Evolutionary conservation across 1,140 invertebrate genomes (phyloP).

Genomic region (Lineus longissimus): DNA sequence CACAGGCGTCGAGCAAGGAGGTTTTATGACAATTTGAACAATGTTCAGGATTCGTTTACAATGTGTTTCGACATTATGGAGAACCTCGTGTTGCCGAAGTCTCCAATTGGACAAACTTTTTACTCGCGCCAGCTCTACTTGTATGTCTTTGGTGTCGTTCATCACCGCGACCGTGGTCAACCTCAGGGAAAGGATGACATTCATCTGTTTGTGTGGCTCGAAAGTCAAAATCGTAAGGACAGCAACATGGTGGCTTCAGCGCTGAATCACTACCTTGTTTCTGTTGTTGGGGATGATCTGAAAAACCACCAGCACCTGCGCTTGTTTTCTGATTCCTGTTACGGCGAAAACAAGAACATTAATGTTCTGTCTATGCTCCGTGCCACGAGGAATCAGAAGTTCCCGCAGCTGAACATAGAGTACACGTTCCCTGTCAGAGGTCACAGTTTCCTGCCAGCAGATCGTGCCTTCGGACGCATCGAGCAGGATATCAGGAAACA

Average conservation of each 20-base stretch:
- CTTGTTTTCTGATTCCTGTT: slow-evolving; percentile 8
- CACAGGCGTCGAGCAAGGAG: slow-evolving; percentile 1
- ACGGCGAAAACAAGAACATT: slow-evolving; percentile 6
- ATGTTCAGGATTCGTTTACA: too few relatives aligned
- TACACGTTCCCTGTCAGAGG: slow-evolving; percentile 36
- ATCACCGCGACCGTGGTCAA: too few relatives aligned
- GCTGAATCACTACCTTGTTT: slow-evolving; percentile 4
- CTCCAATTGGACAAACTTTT: too few relatives aligned
- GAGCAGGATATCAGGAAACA: slow-evolving; percentile 34
- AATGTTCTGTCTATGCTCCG: neutral
- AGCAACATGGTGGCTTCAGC: slow-evolving; percentile 16
- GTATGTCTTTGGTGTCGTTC: too few relatives aligned
- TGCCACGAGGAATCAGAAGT: neutral
- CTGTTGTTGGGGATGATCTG: neutral
- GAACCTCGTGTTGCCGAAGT: too few relatives aligned
- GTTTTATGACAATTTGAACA: slow-evolving; percentile 18
- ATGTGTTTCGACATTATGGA: too few relatives aligned
- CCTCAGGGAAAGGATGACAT: too few relatives aligned
- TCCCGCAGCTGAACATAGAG: slow-evolving; percentile 16
- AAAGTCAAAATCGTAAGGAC: too few relatives aligned
- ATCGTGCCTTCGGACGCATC: slow-evolving; percentile 36
- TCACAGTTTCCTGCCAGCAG: slow-evolving; percentile 40
- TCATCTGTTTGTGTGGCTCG: too few relatives aligned
- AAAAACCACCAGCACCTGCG: neutral
- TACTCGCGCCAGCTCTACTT: too few relatives aligned